Percentiles rank a stretch among this genome's conserved stretches.
phyloP scores from a whole-genome alignment of 2,797 vertebrate genomes.

The Lithobates pipiens region DNA sequence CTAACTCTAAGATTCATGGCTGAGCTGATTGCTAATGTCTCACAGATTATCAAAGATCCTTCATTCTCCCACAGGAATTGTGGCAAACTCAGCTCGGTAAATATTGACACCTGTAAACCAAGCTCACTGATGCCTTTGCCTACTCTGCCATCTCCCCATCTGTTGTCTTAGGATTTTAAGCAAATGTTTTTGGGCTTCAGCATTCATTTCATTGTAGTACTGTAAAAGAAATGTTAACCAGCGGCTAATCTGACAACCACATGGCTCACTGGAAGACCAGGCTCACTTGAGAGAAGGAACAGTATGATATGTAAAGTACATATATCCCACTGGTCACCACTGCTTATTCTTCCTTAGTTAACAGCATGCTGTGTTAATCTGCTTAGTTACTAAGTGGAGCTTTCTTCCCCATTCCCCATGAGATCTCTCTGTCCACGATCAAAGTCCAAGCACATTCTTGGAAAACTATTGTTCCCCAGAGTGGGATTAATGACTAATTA shows the following conservation, averaged over 20 bases:
- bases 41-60: constrained; percentile 77
- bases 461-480: constrained; percentile 86
- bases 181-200: constrained; percentile 76
- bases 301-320: constrained; percentile 80
- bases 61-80: constrained; percentile 72
- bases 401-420: constrained; percentile 81
- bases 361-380: constrained; percentile 92
- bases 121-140: constrained; percentile 79
- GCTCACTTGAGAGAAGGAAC: constrained; percentile 74
- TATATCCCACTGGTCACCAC: constrained; percentile 75
- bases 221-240: constrained; percentile 77
- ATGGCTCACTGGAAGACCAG: constrained; percentile 74
- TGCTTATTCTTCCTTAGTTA: constrained; percentile 83
- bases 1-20: constrained; percentile 73
- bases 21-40: constrained; percentile 79
- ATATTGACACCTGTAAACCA: constrained; percentile 85
- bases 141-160: constrained; percentile 80
- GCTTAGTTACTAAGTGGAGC: constrained; percentile 87
- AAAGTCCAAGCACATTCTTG: constrained; percentile 86
- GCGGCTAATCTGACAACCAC: constrained; percentile 81
- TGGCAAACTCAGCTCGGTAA: constrained; percentile 80
- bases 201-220: constrained; percentile 78
- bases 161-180: constrained; percentile 85
- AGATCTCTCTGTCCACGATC: constrained; percentile 84
- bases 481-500: constrained; percentile 98